Conservation (phyloP, 2,113 vertebrate species). For the Orcinus orca region DNA sequence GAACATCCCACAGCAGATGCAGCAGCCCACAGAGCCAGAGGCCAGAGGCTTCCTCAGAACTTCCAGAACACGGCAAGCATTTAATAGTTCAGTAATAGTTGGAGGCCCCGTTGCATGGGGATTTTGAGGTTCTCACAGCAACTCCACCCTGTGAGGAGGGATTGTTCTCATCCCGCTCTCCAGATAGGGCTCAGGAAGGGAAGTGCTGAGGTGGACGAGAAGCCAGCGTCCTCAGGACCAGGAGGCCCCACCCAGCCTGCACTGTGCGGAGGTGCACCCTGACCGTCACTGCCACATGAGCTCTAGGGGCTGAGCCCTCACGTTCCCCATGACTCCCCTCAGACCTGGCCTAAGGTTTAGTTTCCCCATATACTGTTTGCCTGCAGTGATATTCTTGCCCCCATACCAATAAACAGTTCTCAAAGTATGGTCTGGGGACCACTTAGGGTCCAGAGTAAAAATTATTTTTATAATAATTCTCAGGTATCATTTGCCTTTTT, state of each 20-base stretch:
- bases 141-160: neutral
- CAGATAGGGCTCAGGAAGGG: neutral
- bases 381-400: no score
- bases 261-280: no score
- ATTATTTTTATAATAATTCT: neutral
- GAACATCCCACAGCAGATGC: neutral
- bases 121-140: neutral
- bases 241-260: neutral
- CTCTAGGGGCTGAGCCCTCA: neutral
- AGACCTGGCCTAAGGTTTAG: neutral
- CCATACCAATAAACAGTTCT: neutral
- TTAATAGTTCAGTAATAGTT: neutral
- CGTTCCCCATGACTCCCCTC: rapidly evolving
- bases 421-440: neutral
- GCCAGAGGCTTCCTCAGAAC: neutral
- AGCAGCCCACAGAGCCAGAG: neutral
- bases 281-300: rapidly evolving
- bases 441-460: neutral
- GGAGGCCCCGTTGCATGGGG: neutral
- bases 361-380: rapidly evolving
- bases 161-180: no score
- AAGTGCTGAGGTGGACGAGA: neutral
- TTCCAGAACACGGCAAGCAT: neutral
- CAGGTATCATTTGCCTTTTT: neutral
- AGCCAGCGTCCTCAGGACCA: neutral